These are phyloP conservation scores for Xylocopa sonorina DNA, from an alignment of 1,140 invertebrate genomes.

Conservation along the genomic window DNA sequence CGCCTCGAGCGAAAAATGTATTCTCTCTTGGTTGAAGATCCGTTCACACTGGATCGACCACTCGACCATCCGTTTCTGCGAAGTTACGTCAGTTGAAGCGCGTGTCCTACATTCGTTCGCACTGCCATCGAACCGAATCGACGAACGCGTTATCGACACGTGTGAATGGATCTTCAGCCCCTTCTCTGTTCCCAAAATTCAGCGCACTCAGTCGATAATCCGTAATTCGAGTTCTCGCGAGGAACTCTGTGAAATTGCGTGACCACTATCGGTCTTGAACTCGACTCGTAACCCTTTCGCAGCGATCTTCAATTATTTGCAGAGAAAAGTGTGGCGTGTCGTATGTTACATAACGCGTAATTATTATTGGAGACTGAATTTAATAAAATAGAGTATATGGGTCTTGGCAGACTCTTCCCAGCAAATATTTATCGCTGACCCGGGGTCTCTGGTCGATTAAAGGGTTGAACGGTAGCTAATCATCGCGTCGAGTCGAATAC, in stretches of 20 bases:
- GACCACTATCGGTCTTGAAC: constrained; percentile 6
- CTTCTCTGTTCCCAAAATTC: no score
- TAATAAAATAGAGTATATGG: neutral
- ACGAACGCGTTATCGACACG: no score
- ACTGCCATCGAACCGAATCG: no score
- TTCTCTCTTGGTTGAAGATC: no score
- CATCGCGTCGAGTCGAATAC: constrained; percentile 30
- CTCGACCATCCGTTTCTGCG: neutral
- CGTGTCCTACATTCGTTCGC: neutral
- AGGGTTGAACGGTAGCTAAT: neutral
- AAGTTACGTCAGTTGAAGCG: no score
- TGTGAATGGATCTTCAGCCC: no score
- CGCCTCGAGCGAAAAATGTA: neutral
- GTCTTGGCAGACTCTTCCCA: neutral
- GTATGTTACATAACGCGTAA: neutral
- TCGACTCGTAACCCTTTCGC: constrained; percentile 12
- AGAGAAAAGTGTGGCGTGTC: neutral
- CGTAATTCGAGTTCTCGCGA: neutral
- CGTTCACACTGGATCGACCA: no score
- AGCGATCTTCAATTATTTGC: neutral
- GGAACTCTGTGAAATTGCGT: neutral
- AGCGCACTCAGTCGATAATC: no score
- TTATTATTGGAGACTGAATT: neutral
- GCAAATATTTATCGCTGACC: constrained; percentile 16
- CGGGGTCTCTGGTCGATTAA: neutral